phyloP scores from a whole-genome alignment of 2,113 vertebrate genomes.

The Pholis gunnellus region DNA sequence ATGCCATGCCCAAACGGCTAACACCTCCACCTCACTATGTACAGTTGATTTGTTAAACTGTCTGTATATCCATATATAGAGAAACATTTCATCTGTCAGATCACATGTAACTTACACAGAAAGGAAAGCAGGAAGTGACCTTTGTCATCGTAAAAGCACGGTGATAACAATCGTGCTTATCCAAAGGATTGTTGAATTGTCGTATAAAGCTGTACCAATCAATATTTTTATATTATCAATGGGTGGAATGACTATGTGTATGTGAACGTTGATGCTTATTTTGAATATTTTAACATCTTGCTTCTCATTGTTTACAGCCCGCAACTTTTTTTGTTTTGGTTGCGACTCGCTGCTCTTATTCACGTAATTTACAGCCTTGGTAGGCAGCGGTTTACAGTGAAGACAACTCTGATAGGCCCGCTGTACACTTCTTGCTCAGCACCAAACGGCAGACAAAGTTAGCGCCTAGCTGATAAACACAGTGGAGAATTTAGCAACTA shows the following conservation, averaged over 20 bases:
- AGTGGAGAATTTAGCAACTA: background rate
- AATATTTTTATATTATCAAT: background rate
- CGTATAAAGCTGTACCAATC: background rate
- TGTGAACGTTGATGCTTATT: background rate
- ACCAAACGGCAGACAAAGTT: background rate
- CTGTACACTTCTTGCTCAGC: background rate
- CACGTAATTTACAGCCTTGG: background rate
- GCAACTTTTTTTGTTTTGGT: background rate
- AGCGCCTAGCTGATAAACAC: background rate
- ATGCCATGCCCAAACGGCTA: conserved; percentile 6
- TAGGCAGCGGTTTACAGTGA: background rate
- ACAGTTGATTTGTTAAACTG: background rate
- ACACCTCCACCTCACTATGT: background rate
- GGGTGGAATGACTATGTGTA: background rate
- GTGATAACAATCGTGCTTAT: background rate
- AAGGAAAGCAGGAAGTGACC: background rate
- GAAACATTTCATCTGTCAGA: background rate
- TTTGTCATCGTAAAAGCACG: background rate
- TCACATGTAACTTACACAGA: background rate
- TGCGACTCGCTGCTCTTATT: background rate
- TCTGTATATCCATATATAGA: background rate
- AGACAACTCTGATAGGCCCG: background rate
- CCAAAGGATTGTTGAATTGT: conserved; percentile 8
- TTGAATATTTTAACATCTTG: background rate
- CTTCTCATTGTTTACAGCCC: background rate